Base-by-base conservation (phyloP, 2,113 vertebrate genomes). In the Tricholaema leucomelas region DNA sequence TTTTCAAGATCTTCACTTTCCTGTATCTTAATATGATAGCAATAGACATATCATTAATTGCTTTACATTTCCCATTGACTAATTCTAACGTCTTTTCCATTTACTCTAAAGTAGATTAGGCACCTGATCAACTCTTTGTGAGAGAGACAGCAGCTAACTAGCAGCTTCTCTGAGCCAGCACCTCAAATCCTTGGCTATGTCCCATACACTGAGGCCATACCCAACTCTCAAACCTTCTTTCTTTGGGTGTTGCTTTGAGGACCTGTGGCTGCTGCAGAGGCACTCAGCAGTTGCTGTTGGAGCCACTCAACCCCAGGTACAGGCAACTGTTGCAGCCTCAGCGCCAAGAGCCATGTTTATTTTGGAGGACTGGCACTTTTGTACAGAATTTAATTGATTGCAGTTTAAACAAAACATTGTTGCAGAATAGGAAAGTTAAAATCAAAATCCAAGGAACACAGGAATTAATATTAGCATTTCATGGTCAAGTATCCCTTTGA, bases 401-500 rank as follows among this genome's bases (percentile, higher is more conserved):
- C 30, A 24, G 52, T 58, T 73, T 15, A 40, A 40, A 40, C 13
- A 60, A 67, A 65, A 17, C 6, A 33, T 44, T 25, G 31, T 65
- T 36, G 14, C 17, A 50, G 59, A 81, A 30, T 7, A 60, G 74
- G 64, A 6, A 82, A 75, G 54, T 60, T 31, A 55, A 83, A 93
- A 88, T 52, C 61, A 84, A 42, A 71, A 76, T 40, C 46, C 59
- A 55, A 91, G 74, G 44, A 95, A 77, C 76, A 80, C 48, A 90
- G 60, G 65, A 85, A 85, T 93, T 93, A 85, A 28, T 88, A 88
- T 87, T 85, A 93, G 72, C 65, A 60, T 88, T 88, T 92, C 92
- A 95, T 95, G 94, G 93, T 87, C 87, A 96, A 93, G 81, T 65
- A 85, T 66, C 30, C 54, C 87, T 96, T 96, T 96, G 95, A 96